Base-by-base conservation (phyloP, 1,140 invertebrate species). In the Drosophila ohnishii region DNA sequence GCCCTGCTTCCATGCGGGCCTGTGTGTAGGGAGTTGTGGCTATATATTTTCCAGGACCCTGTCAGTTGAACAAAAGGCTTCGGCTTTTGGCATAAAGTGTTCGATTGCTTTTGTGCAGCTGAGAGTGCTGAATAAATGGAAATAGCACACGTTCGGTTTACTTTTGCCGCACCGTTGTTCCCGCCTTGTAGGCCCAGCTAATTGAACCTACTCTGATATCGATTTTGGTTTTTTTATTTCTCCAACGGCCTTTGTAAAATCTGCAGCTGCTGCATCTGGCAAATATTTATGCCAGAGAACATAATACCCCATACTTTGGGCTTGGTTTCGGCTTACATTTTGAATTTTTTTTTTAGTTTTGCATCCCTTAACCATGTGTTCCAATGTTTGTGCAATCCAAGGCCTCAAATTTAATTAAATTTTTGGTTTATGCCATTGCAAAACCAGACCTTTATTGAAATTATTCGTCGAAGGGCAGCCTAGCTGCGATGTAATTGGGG, bases 281-380 rank as follows among this genome's bases (percentile, higher is more conserved):
- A 83, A 83, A 82, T 79, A 79, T 78, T 78, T 83, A 74, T 83
- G 70, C 50, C 50, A 22, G 39, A 9, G 40, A 39, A 37, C 16
- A 67, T 22, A 45, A 61, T 47, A 22, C 14, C 44, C n/a, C 19
- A 37, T 42, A n/a, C 16, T 11, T 22, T 10, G 44, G 35, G 22
- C 53, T 70, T 5, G 65, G 28, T 34, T 71, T 32, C 35, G 48
- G 55, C 57, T 71, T 58, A 65, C 67, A 71, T 58, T 58, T 76
- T 61, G 50, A 39, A 37, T 59, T 56, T 65, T 64, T 64, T 64
- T 35, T 44, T 25, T 9, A 9, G 3, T 8, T 16, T 2, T 9
- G 11, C 25, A 25, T 19, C 28, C 44, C 25, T 34, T 39, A 28
- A 19, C 60, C 35, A 66, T 66, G 30, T 25, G 39, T 25, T 32